A percentile compares a stretch with the other conserved stretches of the same genome.
phyloP scores from a whole-genome alignment of 2,888 invertebrate species.

The Ophioninae sp. region DNA sequence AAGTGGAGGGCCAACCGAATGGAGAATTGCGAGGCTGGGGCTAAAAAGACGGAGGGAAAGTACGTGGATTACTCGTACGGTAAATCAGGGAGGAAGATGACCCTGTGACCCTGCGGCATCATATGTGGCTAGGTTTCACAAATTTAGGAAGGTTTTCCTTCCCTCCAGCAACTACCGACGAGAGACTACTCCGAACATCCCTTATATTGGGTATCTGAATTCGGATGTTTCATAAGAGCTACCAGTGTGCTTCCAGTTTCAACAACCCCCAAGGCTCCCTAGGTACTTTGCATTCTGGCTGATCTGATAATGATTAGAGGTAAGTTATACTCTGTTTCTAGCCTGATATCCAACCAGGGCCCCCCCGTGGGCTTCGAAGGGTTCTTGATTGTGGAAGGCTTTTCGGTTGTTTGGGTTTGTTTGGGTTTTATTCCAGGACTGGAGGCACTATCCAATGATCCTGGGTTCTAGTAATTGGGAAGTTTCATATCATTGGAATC shows the following conservation, averaged over 20 bases:
- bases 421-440: too few species aligned
- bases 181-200: constrained; percentile 47
- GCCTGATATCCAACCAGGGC: constrained; percentile 10
- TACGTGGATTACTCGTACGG: constrained; percentile 35
- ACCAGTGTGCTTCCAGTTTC: constrained; percentile 66
- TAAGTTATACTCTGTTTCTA: constrained; percentile 6
- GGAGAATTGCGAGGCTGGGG: neutral
- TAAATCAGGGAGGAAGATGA: constrained; percentile 46
- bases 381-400: neutral
- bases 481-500: too few species aligned
- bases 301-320: constrained; percentile 29
- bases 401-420: too few species aligned
- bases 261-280: neutral
- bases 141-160: neutral
- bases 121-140: neutral
- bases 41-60: neutral
- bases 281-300: constrained; percentile 49
- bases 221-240: constrained; percentile 56
- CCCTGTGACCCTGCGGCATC: constrained; percentile 45
- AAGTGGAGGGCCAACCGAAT: neutral
- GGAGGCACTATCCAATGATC: too few species aligned
- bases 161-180: constrained; percentile 41
- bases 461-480: too few species aligned
- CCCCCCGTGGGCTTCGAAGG: neutral
- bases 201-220: constrained; percentile 53